These are phyloP conservation scores for Agapornis canus DNA, from an alignment of 2,797 vertebrate species.

Conservation along the genomic window DNA sequence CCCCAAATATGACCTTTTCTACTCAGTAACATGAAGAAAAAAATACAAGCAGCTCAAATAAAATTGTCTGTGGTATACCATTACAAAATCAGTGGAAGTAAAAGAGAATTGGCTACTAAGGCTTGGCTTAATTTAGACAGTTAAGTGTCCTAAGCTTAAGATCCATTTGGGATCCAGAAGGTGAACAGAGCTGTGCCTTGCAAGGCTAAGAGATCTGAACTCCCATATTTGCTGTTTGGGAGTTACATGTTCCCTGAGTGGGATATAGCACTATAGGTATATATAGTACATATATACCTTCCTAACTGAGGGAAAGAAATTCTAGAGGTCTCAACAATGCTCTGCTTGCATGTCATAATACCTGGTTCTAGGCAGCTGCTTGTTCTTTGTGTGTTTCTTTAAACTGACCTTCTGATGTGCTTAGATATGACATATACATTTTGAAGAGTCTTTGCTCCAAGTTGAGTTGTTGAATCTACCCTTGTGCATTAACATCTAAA, in stretches of 20 bases:
- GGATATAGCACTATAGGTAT: background rate
- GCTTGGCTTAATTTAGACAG: background rate
- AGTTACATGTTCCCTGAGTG: background rate
- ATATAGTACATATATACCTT: background rate
- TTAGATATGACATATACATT: background rate
- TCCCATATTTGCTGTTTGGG: background rate
- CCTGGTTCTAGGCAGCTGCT: background rate
- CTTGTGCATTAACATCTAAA: background rate
- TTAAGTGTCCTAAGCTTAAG: background rate
- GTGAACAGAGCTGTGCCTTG: background rate
- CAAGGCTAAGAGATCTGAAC: background rate
- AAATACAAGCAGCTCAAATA: background rate
- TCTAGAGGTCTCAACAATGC: background rate
- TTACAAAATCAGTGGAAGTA: background rate
- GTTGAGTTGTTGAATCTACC: background rate
- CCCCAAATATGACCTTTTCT: background rate
- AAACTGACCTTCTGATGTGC: background rate
- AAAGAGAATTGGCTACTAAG: background rate
- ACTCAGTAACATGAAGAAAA: background rate
- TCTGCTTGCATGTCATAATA: background rate
- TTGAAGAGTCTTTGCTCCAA: background rate
- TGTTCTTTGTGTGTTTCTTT: background rate
- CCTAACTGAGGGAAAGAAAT: background rate
- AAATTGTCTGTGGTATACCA: background rate
- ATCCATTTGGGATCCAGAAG: background rate